Evolutionary conservation across 2,797 vertebrate species (phyloP).

Genomic region (Arrhamphus sclerolepis): DNA sequence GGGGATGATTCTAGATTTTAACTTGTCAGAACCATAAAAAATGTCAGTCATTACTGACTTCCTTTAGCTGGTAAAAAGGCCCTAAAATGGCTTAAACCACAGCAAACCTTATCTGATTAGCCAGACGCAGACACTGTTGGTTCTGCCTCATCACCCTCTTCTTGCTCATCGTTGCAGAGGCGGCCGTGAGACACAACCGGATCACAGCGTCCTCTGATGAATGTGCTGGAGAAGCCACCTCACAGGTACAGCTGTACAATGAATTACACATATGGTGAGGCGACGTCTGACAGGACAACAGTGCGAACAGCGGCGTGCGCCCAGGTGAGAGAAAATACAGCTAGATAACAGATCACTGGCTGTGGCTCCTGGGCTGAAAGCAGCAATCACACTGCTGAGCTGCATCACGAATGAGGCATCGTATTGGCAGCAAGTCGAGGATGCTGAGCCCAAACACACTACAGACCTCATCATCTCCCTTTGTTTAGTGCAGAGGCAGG

Average conservation of each 20-base stretch:
- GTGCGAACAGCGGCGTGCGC: conserved; percentile 60
- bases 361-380: conserved; percentile 54
- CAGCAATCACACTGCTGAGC: conserved; percentile 55
- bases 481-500: conserved; percentile 52
- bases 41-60: conserved; percentile 28
- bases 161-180: conserved; percentile 41
- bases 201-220: conserved; percentile 58
- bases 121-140: conserved; percentile 27
- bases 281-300: conserved; percentile 58
- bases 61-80: conserved; percentile 23
- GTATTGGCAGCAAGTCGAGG: conserved; percentile 61
- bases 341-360: conserved; percentile 76
- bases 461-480: conserved; percentile 57
- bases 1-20: conserved; percentile 14
- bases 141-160: conserved; percentile 62
- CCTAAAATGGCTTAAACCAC: conserved; percentile 36
- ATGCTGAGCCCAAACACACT: conserved; percentile 63
- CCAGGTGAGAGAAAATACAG: conserved; percentile 72
- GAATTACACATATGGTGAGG: conserved; percentile 65
- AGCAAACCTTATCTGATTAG: conserved; percentile 55
- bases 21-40: conserved; percentile 11
- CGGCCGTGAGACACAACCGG: conserved; percentile 37
- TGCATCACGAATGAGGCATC: conserved; percentile 52
- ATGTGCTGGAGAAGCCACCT: conserved; percentile 54
- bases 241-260: conserved; percentile 51